These are phyloP conservation scores for Sycon ciliatum DNA, from an alignment of 37 sponge, comb jelly and placozoan genomes.

Conservation along the genomic window DNA sequence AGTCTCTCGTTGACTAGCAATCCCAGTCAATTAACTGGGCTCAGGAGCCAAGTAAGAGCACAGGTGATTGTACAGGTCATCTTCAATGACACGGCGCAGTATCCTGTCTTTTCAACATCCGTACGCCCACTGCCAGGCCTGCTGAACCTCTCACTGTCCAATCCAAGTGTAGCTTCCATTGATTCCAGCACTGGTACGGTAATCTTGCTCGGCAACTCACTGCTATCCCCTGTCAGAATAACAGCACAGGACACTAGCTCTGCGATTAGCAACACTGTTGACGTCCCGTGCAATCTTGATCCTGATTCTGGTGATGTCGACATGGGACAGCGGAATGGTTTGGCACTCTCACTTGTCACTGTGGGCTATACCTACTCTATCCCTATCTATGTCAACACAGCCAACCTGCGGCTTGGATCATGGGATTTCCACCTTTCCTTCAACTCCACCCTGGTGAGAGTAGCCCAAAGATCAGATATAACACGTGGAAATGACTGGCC, in stretches of 20 bases:
- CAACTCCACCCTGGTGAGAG: slow-evolving; percentile 34
- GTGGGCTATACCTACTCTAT: slow-evolving; percentile 27
- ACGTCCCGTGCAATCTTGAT: slow-evolving; percentile 41
- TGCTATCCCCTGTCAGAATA: not conserved
- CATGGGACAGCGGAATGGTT: slow-evolving; percentile 41
- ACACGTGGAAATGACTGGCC: slow-evolving; percentile 30
- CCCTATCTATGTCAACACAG: slow-evolving; percentile 55
- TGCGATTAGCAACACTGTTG: not conserved
- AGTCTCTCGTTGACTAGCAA: not conserved
- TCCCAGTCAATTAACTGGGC: not conserved
- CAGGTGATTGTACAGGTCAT: not conserved
- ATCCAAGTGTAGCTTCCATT: slow-evolving; percentile 24
- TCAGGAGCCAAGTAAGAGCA: not conserved
- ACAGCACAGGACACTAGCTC: not conserved
- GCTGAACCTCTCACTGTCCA: slow-evolving; percentile 25
- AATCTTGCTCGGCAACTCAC: slow-evolving; percentile 41
- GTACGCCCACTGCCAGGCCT: slow-evolving; percentile 36
- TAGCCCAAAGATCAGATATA: slow-evolving; percentile 12
- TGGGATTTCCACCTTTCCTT: slow-evolving; percentile 43
- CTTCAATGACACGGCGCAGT: not conserved
- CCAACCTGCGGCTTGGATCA: slow-evolving; percentile 20
- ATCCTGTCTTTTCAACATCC: not conserved
- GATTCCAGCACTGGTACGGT: slow-evolving; percentile 22
- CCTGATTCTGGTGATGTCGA: slow-evolving; percentile 70
- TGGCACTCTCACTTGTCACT: slow-evolving; percentile 24